Base-by-base conservation (phyloP, 1,140 invertebrate genomes). In the Pygmarrhopalites habei region DNA sequence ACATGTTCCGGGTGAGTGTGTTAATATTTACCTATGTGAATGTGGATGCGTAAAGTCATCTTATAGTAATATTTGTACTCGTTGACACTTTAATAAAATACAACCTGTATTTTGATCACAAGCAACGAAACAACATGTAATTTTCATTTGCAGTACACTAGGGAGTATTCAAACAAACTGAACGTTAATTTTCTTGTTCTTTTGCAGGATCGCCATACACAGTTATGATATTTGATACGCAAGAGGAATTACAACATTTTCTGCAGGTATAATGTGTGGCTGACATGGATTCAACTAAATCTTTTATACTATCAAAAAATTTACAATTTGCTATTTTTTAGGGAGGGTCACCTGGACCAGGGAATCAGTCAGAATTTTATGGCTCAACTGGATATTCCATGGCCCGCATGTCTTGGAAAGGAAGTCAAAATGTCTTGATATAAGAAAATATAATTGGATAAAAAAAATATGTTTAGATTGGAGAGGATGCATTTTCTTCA, bases 221-320 rank as follows among this genome's bases (percentile, higher is more conserved):
- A 51, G 94, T 99, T 57, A 94, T 97, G 86, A 99, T 99, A 71
- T 96, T 98, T 76, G 96, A 99, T 74, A 98, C 94, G 7, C 89
- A 95, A 76, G 92, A 98, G 75, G 95, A 98, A 79, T 82, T 99
- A 49, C 83, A 80, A 69, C 76, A 80, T 64, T 82, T 79, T 64
- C 32, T 79, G 44, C 77, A 79, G 73, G 77, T 77, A 62, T 30
- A 29, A 58, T 56, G 28, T 58, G 4, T 19, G 17, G 17, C n/a
- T 56, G 57, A 28, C 41, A 25, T 30, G 47, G 15, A 43, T 58
- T 30, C 19, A 39, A 23, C 10, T 12, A 53, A 25, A 35, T 46
- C 23, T 58, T 47, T 29, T 58, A 39, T 4, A 2, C 2, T 25
- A 2, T 41, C n/a, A n/a, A n/a, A 41, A 28, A 26, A 29, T 2